Conservation (phyloP, 2,888 invertebrate species). For the Muschampia plurimacula region DNA sequence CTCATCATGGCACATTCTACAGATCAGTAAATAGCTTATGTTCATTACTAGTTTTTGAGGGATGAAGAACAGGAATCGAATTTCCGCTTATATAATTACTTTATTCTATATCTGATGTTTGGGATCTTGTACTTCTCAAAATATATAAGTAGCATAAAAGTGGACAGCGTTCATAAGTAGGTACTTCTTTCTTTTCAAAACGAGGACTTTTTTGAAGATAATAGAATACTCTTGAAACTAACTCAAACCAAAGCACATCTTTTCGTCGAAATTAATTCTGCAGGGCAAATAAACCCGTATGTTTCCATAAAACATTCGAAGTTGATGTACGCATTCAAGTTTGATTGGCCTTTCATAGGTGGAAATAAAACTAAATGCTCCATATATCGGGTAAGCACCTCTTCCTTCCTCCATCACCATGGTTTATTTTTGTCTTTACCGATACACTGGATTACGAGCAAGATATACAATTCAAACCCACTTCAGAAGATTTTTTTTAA, state of each 20-base stretch:
- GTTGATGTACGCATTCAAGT: slow-evolving; percentile 11
- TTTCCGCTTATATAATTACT: too few species aligned
- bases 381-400: slow-evolving; percentile 27
- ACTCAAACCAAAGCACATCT: not conserved
- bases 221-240: not conserved
- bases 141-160: too few species aligned
- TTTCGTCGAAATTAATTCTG: slow-evolving; percentile 9
- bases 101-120: too few species aligned
- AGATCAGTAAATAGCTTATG: too few species aligned
- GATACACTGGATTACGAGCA: slow-evolving; percentile 9
- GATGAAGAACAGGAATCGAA: too few species aligned
- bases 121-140: too few species aligned
- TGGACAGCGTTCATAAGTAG: too few species aligned
- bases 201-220: too few species aligned
- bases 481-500: not conserved
- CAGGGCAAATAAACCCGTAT: slow-evolving; percentile 6
- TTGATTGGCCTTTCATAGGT: slow-evolving; percentile 18
- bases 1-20: too few species aligned
- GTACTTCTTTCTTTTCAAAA: too few species aligned
- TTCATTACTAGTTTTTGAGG: too few species aligned
- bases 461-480: not conserved
- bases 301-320: slow-evolving; percentile 4
- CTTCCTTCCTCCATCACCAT: slow-evolving; percentile 22
- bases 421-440: slow-evolving; percentile 26
- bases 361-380: slow-evolving; percentile 31